Evolutionary conservation across 2,797 vertebrate genomes (phyloP).

Genomic region (Moxostoma hubbsi): DNA sequence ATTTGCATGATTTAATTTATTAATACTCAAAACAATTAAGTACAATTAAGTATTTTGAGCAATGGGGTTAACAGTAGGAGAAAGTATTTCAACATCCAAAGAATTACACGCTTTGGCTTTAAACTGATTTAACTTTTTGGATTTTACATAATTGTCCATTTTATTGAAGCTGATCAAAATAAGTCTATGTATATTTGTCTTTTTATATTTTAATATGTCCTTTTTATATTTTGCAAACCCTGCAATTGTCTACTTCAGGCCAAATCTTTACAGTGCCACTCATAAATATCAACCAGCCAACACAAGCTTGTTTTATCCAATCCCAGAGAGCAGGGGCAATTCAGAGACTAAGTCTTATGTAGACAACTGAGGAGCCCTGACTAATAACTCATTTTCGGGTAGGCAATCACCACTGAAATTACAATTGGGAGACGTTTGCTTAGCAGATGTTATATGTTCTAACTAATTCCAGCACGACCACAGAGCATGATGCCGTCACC

Average conservation of each 20-base stretch:
- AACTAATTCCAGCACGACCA: slow-evolving; percentile 21
- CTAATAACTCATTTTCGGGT: slow-evolving; percentile 58
- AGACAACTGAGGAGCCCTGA: slow-evolving; percentile 62
- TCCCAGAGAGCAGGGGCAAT: neutral
- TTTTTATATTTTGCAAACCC: neutral
- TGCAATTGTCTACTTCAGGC: neutral
- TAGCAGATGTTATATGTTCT: slow-evolving; percentile 57
- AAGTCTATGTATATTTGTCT: neutral
- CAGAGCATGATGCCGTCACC: slow-evolving; percentile 26
- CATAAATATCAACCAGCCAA: neutral
- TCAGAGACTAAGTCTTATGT: neutral
- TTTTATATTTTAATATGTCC: neutral
- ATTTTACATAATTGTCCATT: neutral
- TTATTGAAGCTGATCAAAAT: neutral
- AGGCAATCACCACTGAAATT: slow-evolving; percentile 55
- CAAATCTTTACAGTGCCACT: neutral
- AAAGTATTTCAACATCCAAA: too few relatives aligned
- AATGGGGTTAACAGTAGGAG: too few relatives aligned
- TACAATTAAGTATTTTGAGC: too few relatives aligned
- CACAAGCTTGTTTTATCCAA: neutral
- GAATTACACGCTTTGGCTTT: too few relatives aligned
- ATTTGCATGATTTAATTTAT: too few relatives aligned
- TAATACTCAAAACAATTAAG: too few relatives aligned
- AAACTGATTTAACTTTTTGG: neutral
- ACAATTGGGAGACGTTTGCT: slow-evolving; percentile 68